Base-by-base conservation (phyloP, 2,888 invertebrate species). In the Amphipoea oculea region DNA sequence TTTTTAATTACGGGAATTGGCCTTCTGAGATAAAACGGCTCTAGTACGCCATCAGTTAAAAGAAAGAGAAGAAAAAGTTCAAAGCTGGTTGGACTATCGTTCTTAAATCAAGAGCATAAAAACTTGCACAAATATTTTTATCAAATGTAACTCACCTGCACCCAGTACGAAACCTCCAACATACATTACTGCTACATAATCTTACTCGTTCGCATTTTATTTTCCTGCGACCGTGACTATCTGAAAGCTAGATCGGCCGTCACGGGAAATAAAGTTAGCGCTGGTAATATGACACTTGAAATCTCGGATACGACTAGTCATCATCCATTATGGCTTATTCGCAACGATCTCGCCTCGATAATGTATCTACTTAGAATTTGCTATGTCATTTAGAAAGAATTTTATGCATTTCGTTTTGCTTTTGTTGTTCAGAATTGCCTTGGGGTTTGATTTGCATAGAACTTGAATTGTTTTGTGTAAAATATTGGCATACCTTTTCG, bases 241-340 rank as follows among this genome's bases (percentile, higher is more conserved):
- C 92, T 90, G 80, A 86, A 89, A 84, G 83, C 84, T 87, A 88
- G 76, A 91, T 91, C 90, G 76, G 76, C 89, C 89, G 88, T 91
- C 91, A 89, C 88, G 89, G 89, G 81, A 90, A 90, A 93, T 94
- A 91, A 92, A 93, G 91, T 90, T 92, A 92, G 91, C 91, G 87
- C 81, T 84, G 87, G 89, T 91, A 92, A 92, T 92, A 88, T 92
- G 92, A 91, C 90, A 91, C 90, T 92, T 90, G 89, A 90, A 86
- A 86, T 86, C 89, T 88, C 84, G 86, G 86, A 87, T 89, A 86
- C 84, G 89, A 83, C 90, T 80, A 94, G 94, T 95, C 95, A 94
- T 94, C 92, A 87, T 91, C 91, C 91, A 91, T 93, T 93, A 93
- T 92, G 90, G 90, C 89, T 91, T 90, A 89, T 92, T 91, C 90